Evolutionary conservation across 2,888 invertebrate species (phyloP).

Genomic region (Synergus umbraculus): DNA sequence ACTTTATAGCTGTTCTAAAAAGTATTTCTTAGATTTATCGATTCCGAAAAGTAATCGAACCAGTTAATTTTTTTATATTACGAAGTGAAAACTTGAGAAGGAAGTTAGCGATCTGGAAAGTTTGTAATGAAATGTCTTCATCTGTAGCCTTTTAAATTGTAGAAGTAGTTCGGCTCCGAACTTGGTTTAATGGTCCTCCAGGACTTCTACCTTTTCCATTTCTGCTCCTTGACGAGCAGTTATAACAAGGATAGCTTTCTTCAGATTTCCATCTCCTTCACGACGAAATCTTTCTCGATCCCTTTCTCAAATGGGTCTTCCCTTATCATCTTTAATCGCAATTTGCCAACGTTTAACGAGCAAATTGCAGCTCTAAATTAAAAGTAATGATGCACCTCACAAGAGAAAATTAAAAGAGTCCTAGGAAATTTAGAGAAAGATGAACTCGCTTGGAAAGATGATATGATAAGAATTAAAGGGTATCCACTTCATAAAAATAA

Average conservation of each 20-base stretch:
- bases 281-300: background rate
- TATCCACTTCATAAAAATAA: background rate
- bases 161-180: conserved; percentile 1
- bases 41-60: conserved; percentile 6
- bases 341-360: conserved; percentile 10
- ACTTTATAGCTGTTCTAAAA: background rate
- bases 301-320: conserved; percentile 16
- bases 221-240: background rate
- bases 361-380: conserved; percentile 8
- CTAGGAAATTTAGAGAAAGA: background rate
- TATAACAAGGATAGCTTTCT: background rate
- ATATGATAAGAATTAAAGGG: background rate
- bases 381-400: conserved; percentile 23
- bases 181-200: conserved; percentile 14
- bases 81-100: background rate
- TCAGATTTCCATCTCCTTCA: background rate
- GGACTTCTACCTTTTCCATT: conserved; percentile 3
- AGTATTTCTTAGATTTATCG: background rate
- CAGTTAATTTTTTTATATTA: background rate
- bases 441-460: background rate
- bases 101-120: conserved; percentile 5
- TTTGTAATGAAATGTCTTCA: conserved; percentile 17
- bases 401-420: background rate
- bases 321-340: conserved; percentile 18
- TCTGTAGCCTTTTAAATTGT: background rate